phyloP scores from a whole-genome alignment of 1,140 invertebrate species.

The Luehdorfia chinensis region DNA sequence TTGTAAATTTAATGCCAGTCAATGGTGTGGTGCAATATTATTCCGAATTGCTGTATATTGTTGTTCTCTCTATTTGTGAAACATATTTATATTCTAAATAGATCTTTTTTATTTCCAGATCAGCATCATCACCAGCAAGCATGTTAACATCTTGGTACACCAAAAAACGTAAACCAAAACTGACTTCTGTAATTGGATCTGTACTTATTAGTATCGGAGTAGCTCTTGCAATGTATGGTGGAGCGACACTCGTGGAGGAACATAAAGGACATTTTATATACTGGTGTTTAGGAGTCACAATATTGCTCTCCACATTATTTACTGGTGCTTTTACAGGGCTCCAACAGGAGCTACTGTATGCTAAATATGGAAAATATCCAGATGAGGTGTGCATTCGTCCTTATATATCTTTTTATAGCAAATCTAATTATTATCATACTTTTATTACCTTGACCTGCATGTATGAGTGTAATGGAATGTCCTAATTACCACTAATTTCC shows the following conservation, averaged over 20 bases:
- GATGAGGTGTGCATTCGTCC: constrained; percentile 52
- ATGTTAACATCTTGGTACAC: constrained; percentile 60
- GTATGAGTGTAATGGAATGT: too few species aligned
- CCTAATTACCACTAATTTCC: too few species aligned
- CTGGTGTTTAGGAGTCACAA: constrained; percentile 60
- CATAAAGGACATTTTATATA: constrained; percentile 42
- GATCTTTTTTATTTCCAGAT: constrained; percentile 39
- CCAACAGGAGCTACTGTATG: constrained; percentile 59
- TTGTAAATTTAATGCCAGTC: too few species aligned
- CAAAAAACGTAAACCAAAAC: constrained; percentile 51
- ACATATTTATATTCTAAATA: not conserved
- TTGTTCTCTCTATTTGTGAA: too few species aligned
- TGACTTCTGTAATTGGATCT: constrained; percentile 55
- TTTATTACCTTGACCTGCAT: too few species aligned
- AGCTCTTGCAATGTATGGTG: constrained; percentile 55
- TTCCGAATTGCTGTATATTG: too few species aligned
- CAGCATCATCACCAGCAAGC: constrained; percentile 62
- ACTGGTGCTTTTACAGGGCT: constrained; percentile 60
- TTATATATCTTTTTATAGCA: too few species aligned
- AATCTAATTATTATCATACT: too few species aligned
- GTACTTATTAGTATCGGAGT: constrained; percentile 60
- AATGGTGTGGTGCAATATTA: too few species aligned
- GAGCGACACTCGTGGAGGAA: constrained; percentile 45
- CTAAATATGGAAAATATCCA: constrained; percentile 62
- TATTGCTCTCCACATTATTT: constrained; percentile 52